These are phyloP conservation scores for Poeciliopsis infans DNA, from an alignment of 2,797 vertebrate species.

Conservation along the genomic window DNA sequence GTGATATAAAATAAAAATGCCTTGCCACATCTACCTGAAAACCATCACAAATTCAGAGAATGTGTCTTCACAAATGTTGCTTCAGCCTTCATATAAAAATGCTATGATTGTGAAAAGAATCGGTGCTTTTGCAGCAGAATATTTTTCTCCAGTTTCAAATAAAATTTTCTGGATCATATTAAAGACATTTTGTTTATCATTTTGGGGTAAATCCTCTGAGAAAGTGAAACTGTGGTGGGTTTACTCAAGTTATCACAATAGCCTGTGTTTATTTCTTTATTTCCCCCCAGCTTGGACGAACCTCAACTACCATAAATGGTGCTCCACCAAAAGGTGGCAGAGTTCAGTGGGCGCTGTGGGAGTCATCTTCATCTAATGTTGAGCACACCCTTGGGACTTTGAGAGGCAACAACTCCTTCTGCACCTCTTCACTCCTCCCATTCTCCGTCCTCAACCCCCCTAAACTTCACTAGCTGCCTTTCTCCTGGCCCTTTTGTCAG, in stretches of 20 bases:
- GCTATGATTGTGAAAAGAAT: background rate
- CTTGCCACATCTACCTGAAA: background rate
- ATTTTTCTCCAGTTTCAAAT: background rate
- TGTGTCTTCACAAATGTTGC: background rate
- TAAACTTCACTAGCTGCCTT: conserved; percentile 47
- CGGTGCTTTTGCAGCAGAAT: background rate
- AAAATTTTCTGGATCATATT: too few relatives aligned
- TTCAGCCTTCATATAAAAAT: background rate
- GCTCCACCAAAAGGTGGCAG: conserved; percentile 6
- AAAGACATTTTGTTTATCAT: background rate
- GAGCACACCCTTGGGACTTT: conserved; percentile 63
- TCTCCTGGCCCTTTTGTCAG: conserved; percentile 65
- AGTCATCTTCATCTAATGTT: conserved; percentile 58
- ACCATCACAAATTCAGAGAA: background rate
- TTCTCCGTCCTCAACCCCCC: conserved; percentile 61
- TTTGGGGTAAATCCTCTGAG: background rate
- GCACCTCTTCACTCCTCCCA: conserved; percentile 66
- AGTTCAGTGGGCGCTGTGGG: conserved; percentile 24
- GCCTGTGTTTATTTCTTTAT: background rate
- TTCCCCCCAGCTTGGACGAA: background rate
- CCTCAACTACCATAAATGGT: conserved; percentile 17
- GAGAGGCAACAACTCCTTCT: conserved; percentile 46
- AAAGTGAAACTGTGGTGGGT: background rate
- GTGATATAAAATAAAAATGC: background rate
- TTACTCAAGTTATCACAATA: background rate